Base-by-base conservation (phyloP, 30 jellyfish, hydroid and myxozoan genomes). In the Aurelia aurita complex sp. Pacific region DNA sequence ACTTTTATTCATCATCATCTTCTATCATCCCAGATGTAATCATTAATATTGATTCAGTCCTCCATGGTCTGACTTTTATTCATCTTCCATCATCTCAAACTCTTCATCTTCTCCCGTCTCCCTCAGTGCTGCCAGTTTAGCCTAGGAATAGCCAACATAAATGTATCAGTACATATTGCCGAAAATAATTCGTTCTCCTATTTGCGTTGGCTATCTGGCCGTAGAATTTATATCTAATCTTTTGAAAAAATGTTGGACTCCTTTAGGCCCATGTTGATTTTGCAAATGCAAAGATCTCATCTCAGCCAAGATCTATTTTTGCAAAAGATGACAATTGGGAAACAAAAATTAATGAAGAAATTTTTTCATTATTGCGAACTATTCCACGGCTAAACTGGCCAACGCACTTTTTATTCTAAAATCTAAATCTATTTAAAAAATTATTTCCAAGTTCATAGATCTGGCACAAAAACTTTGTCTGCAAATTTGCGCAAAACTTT, bases 351-450 rank as follows among this genome's bases (percentile, higher is more conserved):
- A 1, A 46, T 46, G 57, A 6, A 4, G 57, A 4, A 7, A 4
- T 4, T 46, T 1, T 46, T 46, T 46, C 57, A 4, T 46, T 46
- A 4, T 9, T 46, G 57, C 33, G 38, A 74, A 73, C 93, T 73
- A 72, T 84, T 73, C 93, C 76, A 64, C 87, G 76, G 93, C 93
- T 84, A 74, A 63, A 74, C 93, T 84, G 93, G 87, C 80, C 93
- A 84, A 70, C 76, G 73, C 77, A 80, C 65, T 55, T 34, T 67
- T 10, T 11, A 23, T 11, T 18, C 57, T 69, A 69, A 46, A 46
- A 0, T 46, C 57, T 46, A 46, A 6, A 46, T 46, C 57, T 9
- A 46, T 46, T 46, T 6, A 46, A 46, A 46, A 6, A 46, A 40
- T 40, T 40, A 40, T 40, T 40, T 40, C 52, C 52, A 40, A 2